Evolutionary conservation across 2,113 vertebrate genomes (phyloP), one percentile per base, ranked within the genome.

Genomic region (Pyrgilauda ruficollis): DNA sequence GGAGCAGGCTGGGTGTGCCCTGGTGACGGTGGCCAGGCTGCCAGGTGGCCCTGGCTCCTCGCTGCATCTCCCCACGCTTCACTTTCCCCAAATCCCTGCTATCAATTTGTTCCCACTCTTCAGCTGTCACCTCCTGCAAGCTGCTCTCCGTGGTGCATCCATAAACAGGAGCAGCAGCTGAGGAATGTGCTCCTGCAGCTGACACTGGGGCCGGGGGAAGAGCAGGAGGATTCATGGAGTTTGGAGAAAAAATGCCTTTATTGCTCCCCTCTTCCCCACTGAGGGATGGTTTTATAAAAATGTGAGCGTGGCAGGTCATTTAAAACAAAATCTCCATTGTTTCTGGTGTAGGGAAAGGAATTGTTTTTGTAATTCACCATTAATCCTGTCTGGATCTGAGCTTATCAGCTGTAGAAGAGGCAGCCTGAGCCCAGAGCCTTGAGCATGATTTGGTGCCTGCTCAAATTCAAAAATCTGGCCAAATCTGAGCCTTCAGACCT

Each of bases 171-270:
- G 46, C 55, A 39, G 88, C 33, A 6, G 68, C 61, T 61, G 76
- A 61, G 39, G 56, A 47, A 89, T 39, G 33, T 11, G 55, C 85
- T 77, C 63, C 56, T 35, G 11, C 17, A 69, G 72, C 87, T 73
- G 81, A 84, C 87, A 33, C 69, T 5, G 33, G 75, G 67, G 87
- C 75, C 50, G 77, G 63, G 82, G 66, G 68, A n/a, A 63, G 70
- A 24, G 13, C 70, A 15, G 67, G 95, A 91, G 94, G 94, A 94
- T 95, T 89, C 85, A 90, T 86, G 95, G 95, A 84, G 73, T 89
- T 63, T 23, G 88, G 35, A 87, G 86, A 92, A 95, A 91, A 94
- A 93, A 90, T 62, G 83, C 69, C 69, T 94, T 96, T 84, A 55
- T 96, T 95, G 96, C 85, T 69, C 56, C 56, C 56, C 56, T 59